Conservation (phyloP, 2,113 vertebrate species). For the Emydocephalus ijimae region DNA sequence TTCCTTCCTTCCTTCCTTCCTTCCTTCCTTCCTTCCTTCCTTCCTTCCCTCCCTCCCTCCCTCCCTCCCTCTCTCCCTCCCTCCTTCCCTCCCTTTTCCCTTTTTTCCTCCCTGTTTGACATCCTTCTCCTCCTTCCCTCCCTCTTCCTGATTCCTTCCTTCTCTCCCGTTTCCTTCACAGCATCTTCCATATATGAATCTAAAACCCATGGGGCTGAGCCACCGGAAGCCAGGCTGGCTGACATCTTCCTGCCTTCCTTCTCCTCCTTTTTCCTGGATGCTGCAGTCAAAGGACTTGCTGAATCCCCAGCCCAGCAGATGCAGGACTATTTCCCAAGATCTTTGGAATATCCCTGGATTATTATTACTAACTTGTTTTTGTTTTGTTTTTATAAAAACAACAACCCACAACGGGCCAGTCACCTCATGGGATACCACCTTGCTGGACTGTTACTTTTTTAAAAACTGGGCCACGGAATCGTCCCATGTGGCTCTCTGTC, state of each 20-base stretch:
- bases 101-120: no score
- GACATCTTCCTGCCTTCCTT: not conserved
- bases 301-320: slow-evolving; percentile 18
- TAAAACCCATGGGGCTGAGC: slow-evolving; percentile 67
- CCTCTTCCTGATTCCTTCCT: no score
- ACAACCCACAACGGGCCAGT: slow-evolving; percentile 14
- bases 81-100: not conserved
- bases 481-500: slow-evolving; percentile 46
- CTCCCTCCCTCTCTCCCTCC: not conserved
- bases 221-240: slow-evolving; percentile 46
- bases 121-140: no score
- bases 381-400: not conserved
- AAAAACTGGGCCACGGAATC: slow-evolving; percentile 30
- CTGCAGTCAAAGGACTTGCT: slow-evolving; percentile 21
- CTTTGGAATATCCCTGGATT: slow-evolving; percentile 6
- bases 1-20: no score
- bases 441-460: slow-evolving; percentile 5
- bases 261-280: slow-evolving; percentile 26
- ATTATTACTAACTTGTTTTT: slow-evolving; percentile 20
- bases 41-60: no score
- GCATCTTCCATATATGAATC: slow-evolving; percentile 98
- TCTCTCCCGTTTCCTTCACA: slow-evolving; percentile 55
- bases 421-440: slow-evolving; percentile 9
- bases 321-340: slow-evolving; percentile 22
- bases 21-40: no score